Conservation (phyloP, 2,888 invertebrate genomes). For the Drosophila subsilvestris region DNA sequence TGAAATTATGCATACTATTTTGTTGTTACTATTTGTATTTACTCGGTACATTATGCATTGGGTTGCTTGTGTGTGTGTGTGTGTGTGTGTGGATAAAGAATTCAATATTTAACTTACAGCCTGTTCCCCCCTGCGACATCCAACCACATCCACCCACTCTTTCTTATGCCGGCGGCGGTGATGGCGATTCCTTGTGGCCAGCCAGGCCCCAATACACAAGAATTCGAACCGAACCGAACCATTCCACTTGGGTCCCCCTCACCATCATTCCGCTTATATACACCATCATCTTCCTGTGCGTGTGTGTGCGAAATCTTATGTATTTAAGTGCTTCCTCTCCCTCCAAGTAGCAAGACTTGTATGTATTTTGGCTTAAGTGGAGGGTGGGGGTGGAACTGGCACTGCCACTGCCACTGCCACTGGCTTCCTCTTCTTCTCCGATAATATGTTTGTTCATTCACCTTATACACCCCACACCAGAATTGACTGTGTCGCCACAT, state of each 20-base stretch:
- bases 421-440: slow-evolving; percentile 22
- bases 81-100: neutral
- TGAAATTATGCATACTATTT: slow-evolving; percentile 14
- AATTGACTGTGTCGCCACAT: neutral
- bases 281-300: neutral
- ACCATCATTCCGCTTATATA: slow-evolving; percentile 9
- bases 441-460: slow-evolving; percentile 75
- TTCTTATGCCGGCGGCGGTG: neutral
- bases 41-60: neutral
- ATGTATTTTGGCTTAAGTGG: slow-evolving; percentile 33
- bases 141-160: neutral
- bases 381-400: neutral
- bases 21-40: neutral
- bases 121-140: neutral
- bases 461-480: slow-evolving; percentile 51
- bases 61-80: neutral
- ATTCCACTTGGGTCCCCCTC: neutral
- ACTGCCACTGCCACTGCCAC: neutral
- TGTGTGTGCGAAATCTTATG: neutral
- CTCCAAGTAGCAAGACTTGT: slow-evolving; percentile 13
- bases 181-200: neutral
- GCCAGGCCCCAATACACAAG: neutral
- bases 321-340: neutral
- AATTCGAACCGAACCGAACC: neutral
- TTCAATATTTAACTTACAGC: neutral